Percentiles rank a stretch among this genome's conserved stretches.
Evolutionary conservation across 1,140 invertebrate species (phyloP).

Genomic region (Diuraphis noxia): DNA sequence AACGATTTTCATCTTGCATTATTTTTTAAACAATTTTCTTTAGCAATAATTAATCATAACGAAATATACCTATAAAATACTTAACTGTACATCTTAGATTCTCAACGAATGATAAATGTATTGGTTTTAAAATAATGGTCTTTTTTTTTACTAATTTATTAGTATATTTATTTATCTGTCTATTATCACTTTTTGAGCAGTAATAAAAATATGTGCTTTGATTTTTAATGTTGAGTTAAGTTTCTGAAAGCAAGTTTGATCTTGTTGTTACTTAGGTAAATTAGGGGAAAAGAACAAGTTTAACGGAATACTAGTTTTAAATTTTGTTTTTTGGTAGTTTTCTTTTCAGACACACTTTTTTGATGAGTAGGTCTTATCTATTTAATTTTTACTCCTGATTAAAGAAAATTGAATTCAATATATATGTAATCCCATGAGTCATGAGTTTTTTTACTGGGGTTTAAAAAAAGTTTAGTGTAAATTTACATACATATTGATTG

Average conservation of each 20-base stretch:
- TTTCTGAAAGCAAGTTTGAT: neutral
- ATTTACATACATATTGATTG: too few relatives aligned
- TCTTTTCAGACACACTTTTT: too few relatives aligned
- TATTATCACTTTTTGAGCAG: neutral
- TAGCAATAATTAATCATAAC: neutral
- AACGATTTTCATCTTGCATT: neutral
- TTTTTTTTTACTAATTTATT: neutral
- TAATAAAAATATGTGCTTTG: neutral
- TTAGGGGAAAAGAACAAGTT: too few relatives aligned
- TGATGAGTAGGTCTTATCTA: too few relatives aligned
- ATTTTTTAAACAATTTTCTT: neutral
- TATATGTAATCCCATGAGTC: too few relatives aligned
- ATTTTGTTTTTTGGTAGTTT: too few relatives aligned
- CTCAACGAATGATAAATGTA: neutral
- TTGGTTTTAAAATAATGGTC: neutral
- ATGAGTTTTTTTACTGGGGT: too few relatives aligned
- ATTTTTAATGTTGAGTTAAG: neutral
- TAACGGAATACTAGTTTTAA: too few relatives aligned
- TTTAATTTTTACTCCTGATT: too few relatives aligned
- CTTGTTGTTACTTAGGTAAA: too few relatives aligned
- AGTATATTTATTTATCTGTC: neutral
- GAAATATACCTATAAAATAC: neutral
- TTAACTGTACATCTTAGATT: neutral
- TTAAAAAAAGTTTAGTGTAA: too few relatives aligned
- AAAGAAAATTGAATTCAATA: too few relatives aligned